Evolutionary conservation across 2,888 invertebrate species (phyloP).

Genomic region (Lepidonotus clava): DNA sequence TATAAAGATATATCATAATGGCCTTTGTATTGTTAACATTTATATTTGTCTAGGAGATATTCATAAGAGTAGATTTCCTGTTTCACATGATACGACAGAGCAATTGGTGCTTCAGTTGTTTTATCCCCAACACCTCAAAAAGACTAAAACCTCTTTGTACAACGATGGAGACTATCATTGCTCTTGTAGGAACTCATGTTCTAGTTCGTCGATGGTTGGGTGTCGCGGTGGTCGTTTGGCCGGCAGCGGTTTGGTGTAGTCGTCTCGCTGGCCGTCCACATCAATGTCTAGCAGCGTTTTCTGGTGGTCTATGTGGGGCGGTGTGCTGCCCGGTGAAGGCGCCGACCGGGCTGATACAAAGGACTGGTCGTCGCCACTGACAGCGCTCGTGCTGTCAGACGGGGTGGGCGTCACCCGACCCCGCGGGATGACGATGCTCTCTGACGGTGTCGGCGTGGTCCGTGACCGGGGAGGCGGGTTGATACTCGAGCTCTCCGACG

Average conservation of each 20-base stretch:
- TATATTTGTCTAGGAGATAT: conserved; percentile 14
- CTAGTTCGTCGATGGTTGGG: conserved; percentile 60
- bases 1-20: conserved; percentile 10
- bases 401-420: conserved; percentile 63
- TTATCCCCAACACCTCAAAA: not conserved
- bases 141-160: too few species aligned
- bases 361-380: conserved; percentile 88
- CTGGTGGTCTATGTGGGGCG: conserved; percentile 76
- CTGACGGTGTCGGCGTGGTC: conserved; percentile 63
- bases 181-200: conserved; percentile 59
- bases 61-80: not conserved
- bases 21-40: conserved; percentile 25
- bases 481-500: conserved; percentile 17
- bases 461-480: not conserved
- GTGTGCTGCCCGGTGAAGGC: conserved; percentile 85
- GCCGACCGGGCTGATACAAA: conserved; percentile 84
- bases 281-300: conserved; percentile 79
- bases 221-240: conserved; percentile 53
- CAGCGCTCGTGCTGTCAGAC: conserved; percentile 84
- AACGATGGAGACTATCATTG: not conserved
- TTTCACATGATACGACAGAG: conserved; percentile 20
- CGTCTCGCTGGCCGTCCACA: conserved; percentile 78
- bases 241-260: conserved; percentile 74
- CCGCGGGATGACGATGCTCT: conserved; percentile 74
- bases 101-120: too few species aligned